Evolutionary conservation across 2,888 invertebrate genomes (phyloP).

Genomic region (Pyrocoelia pectoralis): DNA sequence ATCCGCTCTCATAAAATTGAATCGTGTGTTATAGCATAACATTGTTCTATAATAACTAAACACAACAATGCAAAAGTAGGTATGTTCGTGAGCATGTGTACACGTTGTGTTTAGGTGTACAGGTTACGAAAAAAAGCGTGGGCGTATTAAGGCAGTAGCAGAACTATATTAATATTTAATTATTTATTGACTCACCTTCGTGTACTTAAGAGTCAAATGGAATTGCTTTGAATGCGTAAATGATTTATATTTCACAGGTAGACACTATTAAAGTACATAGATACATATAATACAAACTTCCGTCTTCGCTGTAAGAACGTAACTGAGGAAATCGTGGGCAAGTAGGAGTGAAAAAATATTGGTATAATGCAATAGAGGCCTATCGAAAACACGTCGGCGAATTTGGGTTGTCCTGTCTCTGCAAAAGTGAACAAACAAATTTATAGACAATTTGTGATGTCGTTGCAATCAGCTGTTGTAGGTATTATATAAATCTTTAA

Average conservation of each 20-base stretch:
- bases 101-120: background rate
- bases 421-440: conserved; percentile 26
- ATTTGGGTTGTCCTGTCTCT: conserved; percentile 18
- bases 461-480: conserved; percentile 27
- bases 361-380: conserved; percentile 1
- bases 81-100: background rate
- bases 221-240: background rate
- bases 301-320: conserved; percentile 4
- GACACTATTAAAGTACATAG: conserved; percentile 6
- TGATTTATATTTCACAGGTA: conserved; percentile 11
- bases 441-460: conserved; percentile 16
- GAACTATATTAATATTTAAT: background rate
- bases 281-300: conserved; percentile 9
- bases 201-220: background rate
- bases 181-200: conserved; percentile 13
- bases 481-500: conserved; percentile 25
- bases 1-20: background rate
- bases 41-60: background rate
- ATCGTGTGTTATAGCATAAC: background rate
- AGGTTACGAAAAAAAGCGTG: background rate
- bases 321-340: conserved; percentile 16
- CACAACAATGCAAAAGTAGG: background rate
- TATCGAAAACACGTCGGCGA: conserved; percentile 9
- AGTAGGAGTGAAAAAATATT: conserved; percentile 13
- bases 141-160: background rate